Base-by-base conservation (phyloP, 1,140 invertebrate genomes). In the Macrotrachela quadricornifera region DNA sequence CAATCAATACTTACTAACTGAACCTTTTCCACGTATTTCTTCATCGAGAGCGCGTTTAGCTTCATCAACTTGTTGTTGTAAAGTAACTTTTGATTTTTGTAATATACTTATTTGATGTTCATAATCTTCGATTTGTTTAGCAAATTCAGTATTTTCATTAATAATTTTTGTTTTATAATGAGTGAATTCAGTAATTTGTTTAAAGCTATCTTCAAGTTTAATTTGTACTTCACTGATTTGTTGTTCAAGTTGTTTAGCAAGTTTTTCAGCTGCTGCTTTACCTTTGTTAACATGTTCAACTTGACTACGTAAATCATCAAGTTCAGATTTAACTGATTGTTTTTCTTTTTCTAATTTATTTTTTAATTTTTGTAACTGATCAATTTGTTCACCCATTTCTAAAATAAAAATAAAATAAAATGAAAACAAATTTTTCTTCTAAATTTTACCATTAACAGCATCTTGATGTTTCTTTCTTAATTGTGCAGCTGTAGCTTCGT, bases 381-480 rank as follows among this genome's bases (percentile, higher is more conserved):
- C 92, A 67, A 97, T 85, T 75, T 97, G 91, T 74, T 99, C 92
- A 62, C 85, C 84, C 80, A 99, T 87, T 73, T 95, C n/a, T n/a
- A n/a, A n/a, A n/a, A n/a, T n/a, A n/a, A n/a, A n/a, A n/a, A n/a
- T n/a, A n/a, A n/a, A n/a, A n/a, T n/a, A n/a, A n/a, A n/a, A n/a
- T n/a, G n/a, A n/a, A n/a, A n/a, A n/a, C n/a, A n/a, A n/a, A n/a
- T n/a, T n/a, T n/a, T n/a, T n/a, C n/a, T n/a, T n/a, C n/a, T n/a
- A n/a, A n/a, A n/a, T n/a, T n/a, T n/a, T n/a, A n/a, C n/a, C 88
- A 56, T 64, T 68, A 63, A 94, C 85, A 64, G 88, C 84, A 74
- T 97, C 92, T 70, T 95, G 94, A 77, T 96, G 86, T 79, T 97
- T 97, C 80, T 97, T 97, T 73, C 91, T 82, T 60, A 96, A 78